A percentile compares a stretch with the other conserved stretches of the same genome.
phyloP scores from a whole-genome alignment of 2,888 invertebrate genomes.

The Ectobius pallidus region DNA sequence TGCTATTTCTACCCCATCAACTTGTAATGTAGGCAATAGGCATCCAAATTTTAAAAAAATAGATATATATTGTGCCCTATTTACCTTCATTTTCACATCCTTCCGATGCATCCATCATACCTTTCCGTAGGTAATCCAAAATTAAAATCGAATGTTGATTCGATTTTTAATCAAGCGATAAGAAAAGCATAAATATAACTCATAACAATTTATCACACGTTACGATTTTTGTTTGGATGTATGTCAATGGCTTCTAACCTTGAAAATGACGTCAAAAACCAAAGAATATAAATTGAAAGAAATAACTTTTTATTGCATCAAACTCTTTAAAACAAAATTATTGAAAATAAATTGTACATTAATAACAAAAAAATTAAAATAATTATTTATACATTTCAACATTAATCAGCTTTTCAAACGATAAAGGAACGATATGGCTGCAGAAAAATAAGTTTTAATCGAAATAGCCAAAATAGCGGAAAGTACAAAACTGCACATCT shows the following conservation, averaged over 20 bases:
- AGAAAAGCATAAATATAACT: not conserved
- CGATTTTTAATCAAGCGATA: not conserved
- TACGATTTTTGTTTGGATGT: constrained; percentile 1
- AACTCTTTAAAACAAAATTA: constrained; percentile 9
- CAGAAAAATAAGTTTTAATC: not conserved
- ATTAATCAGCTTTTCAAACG: not conserved
- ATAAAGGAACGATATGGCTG: not conserved
- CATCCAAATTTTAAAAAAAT: no score
- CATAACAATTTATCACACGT: constrained; percentile 17
- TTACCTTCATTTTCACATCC: constrained; percentile 22
- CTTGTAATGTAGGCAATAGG: no score
- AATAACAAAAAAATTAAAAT: not conserved
- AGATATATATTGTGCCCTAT: no score
- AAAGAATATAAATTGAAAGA: constrained; percentile 36
- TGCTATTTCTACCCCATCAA: no score
- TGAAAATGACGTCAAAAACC: constrained; percentile 33
- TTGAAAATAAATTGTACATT: not conserved
- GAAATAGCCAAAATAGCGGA: not conserved
- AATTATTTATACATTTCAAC: not conserved
- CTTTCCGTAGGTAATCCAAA: not conserved
- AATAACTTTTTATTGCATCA: constrained; percentile 20
- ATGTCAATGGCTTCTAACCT: constrained; percentile 31
- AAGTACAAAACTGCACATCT: constrained; percentile 23
- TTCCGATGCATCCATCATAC: constrained; percentile 19
- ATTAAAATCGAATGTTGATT: constrained; percentile 1